Evolutionary conservation across 2,113 vertebrate genomes (phyloP), one percentile per base, ranked within the genome.

Genomic region (Cygnus atratus): DNA sequence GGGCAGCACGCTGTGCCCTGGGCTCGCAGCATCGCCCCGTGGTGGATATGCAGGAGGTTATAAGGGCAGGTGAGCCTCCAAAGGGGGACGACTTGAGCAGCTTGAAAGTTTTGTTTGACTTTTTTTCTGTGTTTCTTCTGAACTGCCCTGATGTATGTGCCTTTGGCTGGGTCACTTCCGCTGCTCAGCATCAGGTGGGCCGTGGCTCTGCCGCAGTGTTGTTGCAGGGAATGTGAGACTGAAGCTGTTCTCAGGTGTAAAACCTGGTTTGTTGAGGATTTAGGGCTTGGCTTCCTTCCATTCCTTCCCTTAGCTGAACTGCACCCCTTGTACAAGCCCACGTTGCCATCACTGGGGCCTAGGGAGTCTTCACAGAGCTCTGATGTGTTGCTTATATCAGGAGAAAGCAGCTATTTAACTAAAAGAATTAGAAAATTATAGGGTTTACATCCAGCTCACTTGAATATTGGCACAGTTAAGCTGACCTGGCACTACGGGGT

Each of bases 141-240:
- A 35, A 13, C 31, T 5, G 13, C 4, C 28, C 31, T 0, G 1
- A 52, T 46, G 29, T 87, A 25, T 0, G 0, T 7, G 26, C n/a
- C 48, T 82, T 71, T 25, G 54, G 67, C 52, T 67, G 61, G 72
- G 41, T 55, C 67, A 31, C 17, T 58, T 76, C 31, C 0, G 2
- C 22, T 62, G 63, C 72, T 67, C 1, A 2, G 62, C 33, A 21
- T 48, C 41, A 39, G 55, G 39, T 29, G 13, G 59, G 52, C 41
- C 15, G 50, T 20, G 26, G 43, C 37, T 81, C 8, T 84, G 58
- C 43, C 66, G 28, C 0, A 0, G 2, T 29, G n/a, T 15, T 29
- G 31, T 15, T 62, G 63, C 24, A 79, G 67, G 35, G 74, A 39
- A 24, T 1, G 3, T 13, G 25, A 78, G 77, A 10, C 1, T 10